These are phyloP conservation scores for Oenanthe oenanthe DNA, from an alignment of 2,113 vertebrate species.

Conservation along the genomic window DNA sequence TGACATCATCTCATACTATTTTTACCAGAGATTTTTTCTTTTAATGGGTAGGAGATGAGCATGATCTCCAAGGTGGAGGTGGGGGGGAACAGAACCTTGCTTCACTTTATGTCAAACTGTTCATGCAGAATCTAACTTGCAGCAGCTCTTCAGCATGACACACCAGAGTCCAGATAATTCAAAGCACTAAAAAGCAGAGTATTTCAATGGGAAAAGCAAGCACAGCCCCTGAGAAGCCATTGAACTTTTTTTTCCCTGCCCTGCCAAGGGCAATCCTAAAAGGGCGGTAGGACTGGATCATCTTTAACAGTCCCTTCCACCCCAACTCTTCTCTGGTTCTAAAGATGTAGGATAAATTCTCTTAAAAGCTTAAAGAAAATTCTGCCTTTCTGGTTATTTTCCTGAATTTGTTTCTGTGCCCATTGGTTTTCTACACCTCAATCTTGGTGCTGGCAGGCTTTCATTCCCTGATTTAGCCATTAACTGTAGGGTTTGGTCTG, in stretches of 20 bases:
- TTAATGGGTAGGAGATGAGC: not conserved
- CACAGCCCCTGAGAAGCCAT: not conserved
- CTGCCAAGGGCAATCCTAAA: not conserved
- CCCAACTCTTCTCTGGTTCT: not conserved
- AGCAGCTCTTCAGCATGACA: not conserved
- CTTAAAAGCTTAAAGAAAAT: not conserved
- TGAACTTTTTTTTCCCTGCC: not conserved
- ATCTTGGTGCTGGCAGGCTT: not conserved
- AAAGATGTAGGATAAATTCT: not conserved
- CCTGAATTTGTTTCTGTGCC: not conserved
- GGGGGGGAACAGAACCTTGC: not conserved
- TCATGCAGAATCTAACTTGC: not conserved
- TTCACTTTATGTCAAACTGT: not conserved
- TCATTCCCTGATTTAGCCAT: not conserved
- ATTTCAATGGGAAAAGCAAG: not conserved
- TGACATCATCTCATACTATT: constrained; percentile 50
- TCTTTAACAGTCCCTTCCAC: not conserved
- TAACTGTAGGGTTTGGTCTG: not conserved
- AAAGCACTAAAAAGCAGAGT: not conserved
- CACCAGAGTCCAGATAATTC: not conserved
- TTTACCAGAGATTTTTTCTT: not conserved
- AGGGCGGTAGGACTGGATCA: not conserved
- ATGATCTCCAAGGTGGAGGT: not conserved
- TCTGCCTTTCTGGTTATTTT: not conserved
- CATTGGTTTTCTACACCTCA: not conserved